Base-by-base conservation (phyloP, 2,888 invertebrate genomes). In the Pollenia amentaria region DNA sequence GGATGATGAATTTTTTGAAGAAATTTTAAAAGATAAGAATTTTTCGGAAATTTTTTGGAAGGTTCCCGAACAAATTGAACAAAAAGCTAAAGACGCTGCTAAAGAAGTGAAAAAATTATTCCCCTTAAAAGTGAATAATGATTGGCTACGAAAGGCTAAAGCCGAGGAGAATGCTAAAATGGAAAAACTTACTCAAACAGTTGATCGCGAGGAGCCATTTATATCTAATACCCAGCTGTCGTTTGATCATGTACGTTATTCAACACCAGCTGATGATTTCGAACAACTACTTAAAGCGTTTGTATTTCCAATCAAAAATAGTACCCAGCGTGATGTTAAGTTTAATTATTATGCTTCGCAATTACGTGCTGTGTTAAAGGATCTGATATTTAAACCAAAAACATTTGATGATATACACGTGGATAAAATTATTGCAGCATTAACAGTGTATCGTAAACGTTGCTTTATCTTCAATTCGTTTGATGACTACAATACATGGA, bases 211-310 rank as follows among this genome's bases (percentile, higher is more conserved):
- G 11, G 48, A 77, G 11, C 51, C 79, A 1, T 65, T 55, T 10
- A 76, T 16, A 21, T 75, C 75, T 14, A 57, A 16, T 14, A 72
- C 38, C 3, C 44, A 85, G 8, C 18, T 88, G 3, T 21, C 16
- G 4, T 84, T 90, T 21, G 89, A 90, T 11, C 89, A 93, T 91
- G 94, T 96, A 75, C 95, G 96, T 0, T 94, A 95, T 9, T 91
- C 95, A 2, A 94, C 94, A 44, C 96, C 96, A 0, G 94, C 95
- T 6, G 94, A 94, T 76, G 96, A 96, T 90, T 96, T 95, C 89
- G 92, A 92, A 86, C 89, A 90, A 21, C 93, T 96, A 77, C 91
- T 93, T 69, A 90, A 90, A 14, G 90, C 92, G 89, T 94, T 94
- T 12, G 89, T 92, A 14, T 89, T 89, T 2, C 82, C 88, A 8